Evolutionary conservation across 2,797 vertebrate genomes (phyloP).

Genomic region (Enteromius treurensis): DNA sequence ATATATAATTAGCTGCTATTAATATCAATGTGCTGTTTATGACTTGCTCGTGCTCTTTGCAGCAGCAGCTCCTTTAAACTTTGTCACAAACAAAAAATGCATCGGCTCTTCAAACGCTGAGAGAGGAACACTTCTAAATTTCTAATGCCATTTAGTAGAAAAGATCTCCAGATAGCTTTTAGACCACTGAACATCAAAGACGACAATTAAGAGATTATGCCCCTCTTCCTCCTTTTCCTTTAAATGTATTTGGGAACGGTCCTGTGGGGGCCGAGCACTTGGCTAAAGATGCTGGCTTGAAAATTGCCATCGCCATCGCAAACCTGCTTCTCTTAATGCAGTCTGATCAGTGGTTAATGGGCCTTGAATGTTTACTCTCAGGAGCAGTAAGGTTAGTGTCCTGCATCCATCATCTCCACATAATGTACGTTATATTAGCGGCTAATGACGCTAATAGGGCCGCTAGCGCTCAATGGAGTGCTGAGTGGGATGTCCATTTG

Average conservation of each 20-base stretch:
- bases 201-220: conserved; percentile 31
- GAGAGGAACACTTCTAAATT: not conserved
- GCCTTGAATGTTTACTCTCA: conserved; percentile 59
- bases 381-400: conserved; percentile 25
- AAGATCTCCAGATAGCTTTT: conserved; percentile 36
- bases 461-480: conserved; percentile 29
- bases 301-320: conserved; percentile 30
- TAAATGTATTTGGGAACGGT: conserved; percentile 35
- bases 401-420: conserved; percentile 15
- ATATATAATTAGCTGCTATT: conserved; percentile 72
- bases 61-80: conserved; percentile 22
- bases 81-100: conserved; percentile 18
- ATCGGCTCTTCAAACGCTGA: not conserved
- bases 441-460: conserved; percentile 45
- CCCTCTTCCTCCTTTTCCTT: not conserved
- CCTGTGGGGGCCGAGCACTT: not conserved
- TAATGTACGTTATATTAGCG: conserved; percentile 44
- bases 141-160: conserved; percentile 1
- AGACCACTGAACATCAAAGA: conserved; percentile 32
- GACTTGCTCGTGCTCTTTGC: conserved; percentile 24
- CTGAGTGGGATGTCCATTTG: conserved; percentile 41
- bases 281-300: conserved; percentile 20
- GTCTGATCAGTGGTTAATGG: conserved; percentile 63
- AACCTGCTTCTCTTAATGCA: conserved; percentile 56
- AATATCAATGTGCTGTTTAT: conserved; percentile 63